Base-by-base conservation (phyloP, 2,797 vertebrate genomes). In the Syngnathus rostellatus region DNA sequence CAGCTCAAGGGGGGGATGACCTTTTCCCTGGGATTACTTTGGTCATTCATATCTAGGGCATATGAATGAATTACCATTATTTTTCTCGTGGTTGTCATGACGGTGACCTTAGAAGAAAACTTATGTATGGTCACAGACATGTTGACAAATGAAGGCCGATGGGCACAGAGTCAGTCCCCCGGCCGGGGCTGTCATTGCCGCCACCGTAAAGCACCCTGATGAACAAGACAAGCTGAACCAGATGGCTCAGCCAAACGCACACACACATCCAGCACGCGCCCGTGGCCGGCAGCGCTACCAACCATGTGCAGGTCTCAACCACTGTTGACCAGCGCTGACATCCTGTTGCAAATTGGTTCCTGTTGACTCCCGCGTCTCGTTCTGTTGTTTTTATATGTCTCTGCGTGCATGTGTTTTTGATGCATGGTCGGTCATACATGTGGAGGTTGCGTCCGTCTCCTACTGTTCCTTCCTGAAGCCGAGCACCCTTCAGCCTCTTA, bases 261-360 rank as follows among this genome's bases (percentile, higher is more conserved):
- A 41, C 76, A 83, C 78, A 72, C 76, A 75, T 83, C 86, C 83
- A 86, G 78, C 78, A 23, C 84, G 74, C 81, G 72, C 82, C 80
- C 45, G 62, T 67, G 83, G 85, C 85, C 73, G 69, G 57, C 70
- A 63, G 74, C 69, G 75, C 75, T 62, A 65, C 79, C 65, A 67
- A 57, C 71, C 46, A 39, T 72, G 62, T 72, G 63, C 5, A 45
- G 38, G 57, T 66, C 55, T 66, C 65, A 72, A 72, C 69, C 66
- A 64, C 58, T 37, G 61, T 62, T 64, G 48, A 74, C 78, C 75
- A 70, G 63, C 3, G 3, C 41, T 79, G 76, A 84, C 79, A 83
- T 87, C 85, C 83, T 85, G 85, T 81, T 77, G 66, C 72, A 84
- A 86, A 87, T 83, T 80, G 73, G 67, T 86, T 87, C 84, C 87